These are phyloP conservation scores for Melikaiella ostensackeni DNA, from an alignment of 2,888 invertebrate genomes.

Conservation along the genomic window DNA sequence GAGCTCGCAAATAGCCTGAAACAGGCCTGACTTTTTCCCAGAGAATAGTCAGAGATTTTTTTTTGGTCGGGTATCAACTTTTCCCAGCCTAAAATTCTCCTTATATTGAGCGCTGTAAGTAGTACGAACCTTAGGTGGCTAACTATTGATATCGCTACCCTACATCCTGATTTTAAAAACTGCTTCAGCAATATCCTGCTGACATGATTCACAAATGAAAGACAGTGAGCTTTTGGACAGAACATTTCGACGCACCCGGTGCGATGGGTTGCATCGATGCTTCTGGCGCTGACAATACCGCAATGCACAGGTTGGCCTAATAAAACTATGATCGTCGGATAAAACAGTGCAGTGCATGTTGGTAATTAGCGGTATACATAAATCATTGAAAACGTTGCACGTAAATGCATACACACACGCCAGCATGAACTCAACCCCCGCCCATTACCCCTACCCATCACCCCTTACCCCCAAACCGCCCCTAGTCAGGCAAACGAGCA, in stretches of 20 bases:
- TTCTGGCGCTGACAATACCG: conserved; percentile 67
- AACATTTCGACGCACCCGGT: conserved; percentile 16
- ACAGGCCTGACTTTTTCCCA: no score
- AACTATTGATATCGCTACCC: no score
- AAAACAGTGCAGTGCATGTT: conserved; percentile 72
- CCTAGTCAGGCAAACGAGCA: conserved; percentile 58
- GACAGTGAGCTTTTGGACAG: not conserved
- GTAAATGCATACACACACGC: conserved; percentile 68
- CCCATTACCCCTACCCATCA: conserved; percentile 33
- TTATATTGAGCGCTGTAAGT: no score
- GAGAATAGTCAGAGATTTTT: no score
- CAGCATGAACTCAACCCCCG: conserved; percentile 52
- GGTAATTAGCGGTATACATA: conserved; percentile 77
- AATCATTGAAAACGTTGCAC: conserved; percentile 74
- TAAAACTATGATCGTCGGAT: conserved; percentile 75
- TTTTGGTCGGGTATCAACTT: no score
- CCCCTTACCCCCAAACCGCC: conserved; percentile 40
- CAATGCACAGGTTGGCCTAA: conserved; percentile 71
- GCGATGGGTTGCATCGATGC: conserved; percentile 43
- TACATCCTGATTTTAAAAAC: no score
- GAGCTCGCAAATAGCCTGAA: no score
- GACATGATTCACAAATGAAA: conserved; percentile 8
- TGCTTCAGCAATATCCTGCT: not conserved
- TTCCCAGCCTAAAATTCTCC: no score
- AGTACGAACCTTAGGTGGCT: no score